Conservation (phyloP, 1,140 invertebrate genomes). For the Brachionus sp. region DNA sequence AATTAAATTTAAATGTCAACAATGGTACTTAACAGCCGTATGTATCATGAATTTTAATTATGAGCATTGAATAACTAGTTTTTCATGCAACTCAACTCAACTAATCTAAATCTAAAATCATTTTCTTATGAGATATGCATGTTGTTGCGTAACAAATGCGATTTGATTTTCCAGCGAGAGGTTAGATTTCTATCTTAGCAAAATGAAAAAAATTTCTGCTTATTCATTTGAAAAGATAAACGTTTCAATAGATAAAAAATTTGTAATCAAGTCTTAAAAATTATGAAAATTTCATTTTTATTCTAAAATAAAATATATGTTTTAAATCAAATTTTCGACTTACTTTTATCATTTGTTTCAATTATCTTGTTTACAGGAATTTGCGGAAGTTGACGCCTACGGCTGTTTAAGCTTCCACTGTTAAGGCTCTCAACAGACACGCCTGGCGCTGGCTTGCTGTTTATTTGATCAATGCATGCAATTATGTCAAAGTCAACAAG, state of each 20-base stretch:
- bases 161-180: too few species aligned
- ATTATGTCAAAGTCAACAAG: not conserved
- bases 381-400: constrained; percentile 9
- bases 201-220: too few species aligned
- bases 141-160: not conserved
- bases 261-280: too few species aligned
- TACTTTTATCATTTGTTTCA: constrained; percentile 3
- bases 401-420: constrained; percentile 23
- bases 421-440: constrained; percentile 1
- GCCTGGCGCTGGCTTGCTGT: not conserved
- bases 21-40: not conserved
- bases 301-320: not conserved
- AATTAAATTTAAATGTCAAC: not conserved
- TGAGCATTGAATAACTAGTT: not conserved
- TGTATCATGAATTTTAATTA: not conserved
- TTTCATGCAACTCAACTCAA: not conserved
- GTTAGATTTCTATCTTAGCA: too few species aligned
- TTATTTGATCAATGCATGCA: not conserved
- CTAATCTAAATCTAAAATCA: not conserved
- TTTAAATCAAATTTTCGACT: not conserved
- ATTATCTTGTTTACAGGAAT: not conserved
- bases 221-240: too few species aligned
- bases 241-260: too few species aligned
- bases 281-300: not conserved
- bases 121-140: not conserved